These are phyloP conservation scores for Willowsia nigromaculata DNA, from an alignment of 2,888 invertebrate genomes.

Conservation along the genomic window DNA sequence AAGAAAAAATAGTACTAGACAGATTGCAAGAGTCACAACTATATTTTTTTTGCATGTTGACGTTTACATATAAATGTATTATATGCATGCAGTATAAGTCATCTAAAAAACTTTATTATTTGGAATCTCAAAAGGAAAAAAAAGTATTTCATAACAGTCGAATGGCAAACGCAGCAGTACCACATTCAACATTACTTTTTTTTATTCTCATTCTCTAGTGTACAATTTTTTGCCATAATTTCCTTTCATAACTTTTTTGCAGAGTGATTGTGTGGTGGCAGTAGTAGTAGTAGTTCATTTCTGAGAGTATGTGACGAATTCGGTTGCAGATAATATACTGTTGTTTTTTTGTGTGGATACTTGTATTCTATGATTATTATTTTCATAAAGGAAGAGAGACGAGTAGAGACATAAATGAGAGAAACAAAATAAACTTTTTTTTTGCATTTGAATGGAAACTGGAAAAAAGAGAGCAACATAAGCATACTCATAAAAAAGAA, in stretches of 20 bases:
- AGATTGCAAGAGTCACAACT: neutral
- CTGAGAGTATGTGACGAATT: neutral
- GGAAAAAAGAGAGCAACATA: neutral
- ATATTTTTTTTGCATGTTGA: neutral
- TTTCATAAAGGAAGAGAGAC: slow-evolving; percentile 15
- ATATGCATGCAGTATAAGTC: neutral
- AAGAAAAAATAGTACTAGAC: neutral
- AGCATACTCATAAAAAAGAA: slow-evolving; percentile 23
- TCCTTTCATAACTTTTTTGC: slow-evolving; percentile 39
- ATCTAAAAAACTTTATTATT: neutral
- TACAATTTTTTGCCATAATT: slow-evolving; percentile 43
- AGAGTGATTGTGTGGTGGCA: slow-evolving; percentile 30
- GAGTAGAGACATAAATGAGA: neutral
- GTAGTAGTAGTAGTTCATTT: slow-evolving; percentile 1
- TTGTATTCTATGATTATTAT: slow-evolving; percentile 11
- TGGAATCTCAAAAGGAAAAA: neutral
- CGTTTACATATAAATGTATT: neutral
- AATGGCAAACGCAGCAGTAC: neutral
- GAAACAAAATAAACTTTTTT: slow-evolving; percentile 35
- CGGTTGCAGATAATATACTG: neutral
- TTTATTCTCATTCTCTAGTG: neutral
- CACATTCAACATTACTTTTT: neutral
- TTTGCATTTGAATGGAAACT: slow-evolving; percentile 43
- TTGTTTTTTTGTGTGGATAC: neutral
- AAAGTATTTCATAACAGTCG: slow-evolving; percentile 14